Percentiles rank a stretch among this genome's conserved stretches.
phyloP scores from a whole-genome alignment of 2,888 invertebrate species.

The Nasonia oneida region DNA sequence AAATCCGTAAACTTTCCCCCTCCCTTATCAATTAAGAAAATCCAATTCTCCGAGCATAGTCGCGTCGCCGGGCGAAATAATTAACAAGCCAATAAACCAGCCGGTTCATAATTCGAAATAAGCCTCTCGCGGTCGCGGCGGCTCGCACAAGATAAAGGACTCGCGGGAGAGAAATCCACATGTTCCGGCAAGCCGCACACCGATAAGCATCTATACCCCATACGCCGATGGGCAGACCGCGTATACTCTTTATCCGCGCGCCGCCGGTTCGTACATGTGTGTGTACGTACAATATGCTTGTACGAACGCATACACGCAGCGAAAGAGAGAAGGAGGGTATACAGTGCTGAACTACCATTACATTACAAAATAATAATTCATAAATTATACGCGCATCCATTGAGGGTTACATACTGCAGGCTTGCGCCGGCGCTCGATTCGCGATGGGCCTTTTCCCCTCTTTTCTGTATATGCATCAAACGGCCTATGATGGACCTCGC shows the following conservation, averaged over 20 bases:
- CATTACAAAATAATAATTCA: constrained; percentile 76
- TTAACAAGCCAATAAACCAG: constrained; percentile 56
- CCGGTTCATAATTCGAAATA: constrained; percentile 30
- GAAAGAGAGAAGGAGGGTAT: background rate
- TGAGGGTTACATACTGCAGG: constrained; percentile 64
- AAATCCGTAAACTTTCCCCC: background rate
- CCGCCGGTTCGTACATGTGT: constrained; percentile 7
- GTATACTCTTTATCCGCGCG: constrained; percentile 66
- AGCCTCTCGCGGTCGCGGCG: background rate
- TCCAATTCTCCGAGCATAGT: background rate
- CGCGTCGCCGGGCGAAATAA: constrained; percentile 27
- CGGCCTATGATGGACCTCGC: background rate
- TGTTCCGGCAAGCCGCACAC: constrained; percentile 10
- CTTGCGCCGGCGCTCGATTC: constrained; percentile 34
- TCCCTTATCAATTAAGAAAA: background rate
- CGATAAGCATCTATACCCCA: constrained; percentile 64
- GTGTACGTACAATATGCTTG: background rate
- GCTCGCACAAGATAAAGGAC: background rate
- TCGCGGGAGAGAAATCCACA: constrained; percentile 9
- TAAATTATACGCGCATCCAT: constrained; percentile 74
- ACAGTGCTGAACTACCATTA: constrained; percentile 69
- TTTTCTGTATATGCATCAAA: background rate
- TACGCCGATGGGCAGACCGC: constrained; percentile 64
- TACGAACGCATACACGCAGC: background rate
- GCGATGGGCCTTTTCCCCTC: constrained; percentile 17